Percentiles rank a stretch among this genome's conserved stretches.
Conservation (phyloP, 37 sponge, comb jelly and placozoan genomes). For the Haliclona indistincta region DNA sequence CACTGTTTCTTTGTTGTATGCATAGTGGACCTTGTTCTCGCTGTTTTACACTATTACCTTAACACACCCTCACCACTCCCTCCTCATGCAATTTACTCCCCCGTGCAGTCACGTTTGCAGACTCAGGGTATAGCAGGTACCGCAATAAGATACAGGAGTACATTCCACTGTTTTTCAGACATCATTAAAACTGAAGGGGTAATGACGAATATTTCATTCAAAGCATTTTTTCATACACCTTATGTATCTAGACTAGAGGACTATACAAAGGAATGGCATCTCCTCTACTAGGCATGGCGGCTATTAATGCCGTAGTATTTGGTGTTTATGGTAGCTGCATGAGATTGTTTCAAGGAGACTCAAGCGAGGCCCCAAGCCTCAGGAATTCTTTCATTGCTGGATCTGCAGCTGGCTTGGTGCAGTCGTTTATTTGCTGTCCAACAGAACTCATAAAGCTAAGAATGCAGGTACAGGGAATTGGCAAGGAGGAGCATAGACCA, state of each 20-base stretch:
- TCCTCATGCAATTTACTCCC: too few relatives aligned
- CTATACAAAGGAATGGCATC: slow-evolving; percentile 61
- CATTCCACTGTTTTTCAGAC: slow-evolving; percentile 24
- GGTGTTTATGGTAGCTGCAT: slow-evolving; percentile 32
- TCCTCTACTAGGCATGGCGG: slow-evolving; percentile 56
- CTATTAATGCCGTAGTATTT: slow-evolving; percentile 60
- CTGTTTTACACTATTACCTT: neutral
- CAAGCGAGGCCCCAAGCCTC: neutral
- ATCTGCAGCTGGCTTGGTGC: slow-evolving; percentile 52
- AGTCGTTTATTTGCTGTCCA: slow-evolving; percentile 43
- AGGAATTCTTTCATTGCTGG: slow-evolving; percentile 52
- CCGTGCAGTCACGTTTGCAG: slow-evolving; percentile 54
- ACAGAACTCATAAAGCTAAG: slow-evolving; percentile 62
- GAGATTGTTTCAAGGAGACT: slow-evolving; percentile 7
- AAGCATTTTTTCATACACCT: too few relatives aligned
- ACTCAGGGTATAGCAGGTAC: slow-evolving; percentile 46
- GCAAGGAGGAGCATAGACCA: neutral
- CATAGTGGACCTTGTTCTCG: neutral
- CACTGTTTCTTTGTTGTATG: too few relatives aligned
- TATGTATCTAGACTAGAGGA: slow-evolving; percentile 33
- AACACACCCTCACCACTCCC: too few relatives aligned
- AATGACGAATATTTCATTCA: too few relatives aligned
- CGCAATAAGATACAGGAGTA: slow-evolving; percentile 19
- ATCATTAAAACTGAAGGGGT: slow-evolving; percentile 55
- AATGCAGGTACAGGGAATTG: slow-evolving; percentile 63